Conservation (phyloP, 2,797 vertebrate species). For the Onychomys arenicola region DNA sequence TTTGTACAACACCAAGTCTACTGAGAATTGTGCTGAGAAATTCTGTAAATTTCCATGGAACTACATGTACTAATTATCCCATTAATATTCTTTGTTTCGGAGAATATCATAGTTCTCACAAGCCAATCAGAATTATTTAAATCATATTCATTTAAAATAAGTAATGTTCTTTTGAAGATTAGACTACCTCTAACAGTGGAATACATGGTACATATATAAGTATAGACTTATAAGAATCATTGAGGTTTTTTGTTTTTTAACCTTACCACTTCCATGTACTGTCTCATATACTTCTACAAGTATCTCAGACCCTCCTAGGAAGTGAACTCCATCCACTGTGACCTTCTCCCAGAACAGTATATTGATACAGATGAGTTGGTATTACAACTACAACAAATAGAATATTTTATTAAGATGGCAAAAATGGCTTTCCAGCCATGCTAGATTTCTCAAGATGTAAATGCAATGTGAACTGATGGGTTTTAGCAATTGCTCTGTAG, state of each 20-base stretch:
- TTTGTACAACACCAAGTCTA: background rate
- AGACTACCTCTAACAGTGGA: background rate
- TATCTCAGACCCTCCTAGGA: background rate
- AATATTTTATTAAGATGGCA: slow-evolving; percentile 4
- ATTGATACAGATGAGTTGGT: background rate
- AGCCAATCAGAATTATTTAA: slow-evolving; percentile 17
- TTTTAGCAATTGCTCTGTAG: background rate
- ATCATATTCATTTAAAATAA: background rate
- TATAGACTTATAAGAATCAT: background rate
- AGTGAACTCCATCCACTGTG: background rate
- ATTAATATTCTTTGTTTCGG: background rate
- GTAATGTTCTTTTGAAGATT: background rate
- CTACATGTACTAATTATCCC: background rate
- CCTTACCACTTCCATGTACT: background rate
- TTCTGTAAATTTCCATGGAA: background rate
- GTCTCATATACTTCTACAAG: background rate
- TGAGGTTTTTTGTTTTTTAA: background rate
- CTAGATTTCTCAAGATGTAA: background rate
- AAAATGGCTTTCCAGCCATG: background rate
- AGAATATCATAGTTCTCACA: background rate
- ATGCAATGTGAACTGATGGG: background rate
- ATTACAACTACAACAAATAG: slow-evolving; percentile 19
- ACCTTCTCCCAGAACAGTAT: background rate
- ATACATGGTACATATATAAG: background rate
- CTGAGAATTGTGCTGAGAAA: background rate